These are phyloP conservation scores for Solenopsis invicta DNA, from an alignment of 1,140 invertebrate genomes.

Conservation along the genomic window DNA sequence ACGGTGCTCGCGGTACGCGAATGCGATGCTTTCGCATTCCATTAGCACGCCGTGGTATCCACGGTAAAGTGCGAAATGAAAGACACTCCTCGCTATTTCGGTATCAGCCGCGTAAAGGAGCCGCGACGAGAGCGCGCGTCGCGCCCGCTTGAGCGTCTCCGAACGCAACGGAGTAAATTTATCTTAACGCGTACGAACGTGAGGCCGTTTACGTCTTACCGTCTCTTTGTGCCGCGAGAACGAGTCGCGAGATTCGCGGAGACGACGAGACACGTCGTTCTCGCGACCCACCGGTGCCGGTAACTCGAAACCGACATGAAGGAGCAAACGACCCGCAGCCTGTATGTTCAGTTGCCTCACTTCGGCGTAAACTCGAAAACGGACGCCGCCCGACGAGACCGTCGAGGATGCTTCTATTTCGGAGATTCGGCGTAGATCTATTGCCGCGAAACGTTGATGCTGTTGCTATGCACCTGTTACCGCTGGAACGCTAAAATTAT, in stretches of 20 bases:
- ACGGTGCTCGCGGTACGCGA: constrained; percentile 19
- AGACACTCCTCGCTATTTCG: constrained; percentile 45
- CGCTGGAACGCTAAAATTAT: constrained; percentile 45
- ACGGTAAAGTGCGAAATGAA: constrained; percentile 29
- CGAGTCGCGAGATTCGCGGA: constrained; percentile 35
- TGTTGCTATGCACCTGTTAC: constrained; percentile 42
- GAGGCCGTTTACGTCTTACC: constrained; percentile 33
- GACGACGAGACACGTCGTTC: constrained; percentile 42
- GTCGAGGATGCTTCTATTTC: constrained; percentile 65
- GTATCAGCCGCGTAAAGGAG: constrained; percentile 9
- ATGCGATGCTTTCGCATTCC: constrained; percentile 32
- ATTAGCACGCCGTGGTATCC: background rate
- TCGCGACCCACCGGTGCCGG: constrained; percentile 27
- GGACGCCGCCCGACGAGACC: constrained; percentile 8
- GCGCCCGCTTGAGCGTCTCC: constrained; percentile 13
- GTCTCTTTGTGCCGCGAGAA: constrained; percentile 8
- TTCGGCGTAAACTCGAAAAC: constrained; percentile 15
- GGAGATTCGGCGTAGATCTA: constrained; percentile 18
- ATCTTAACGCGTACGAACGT: constrained; percentile 55
- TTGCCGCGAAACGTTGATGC: constrained; percentile 21
- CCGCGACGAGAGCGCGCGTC: constrained; percentile 20
- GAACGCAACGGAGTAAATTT: constrained; percentile 53
- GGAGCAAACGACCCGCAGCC: constrained; percentile 51
- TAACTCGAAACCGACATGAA: constrained; percentile 8
- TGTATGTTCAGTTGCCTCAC: constrained; percentile 41